These are phyloP conservation scores for Gasterosteus nipponicus DNA, from an alignment of 2,113 vertebrate species.

Conservation along the genomic window DNA sequence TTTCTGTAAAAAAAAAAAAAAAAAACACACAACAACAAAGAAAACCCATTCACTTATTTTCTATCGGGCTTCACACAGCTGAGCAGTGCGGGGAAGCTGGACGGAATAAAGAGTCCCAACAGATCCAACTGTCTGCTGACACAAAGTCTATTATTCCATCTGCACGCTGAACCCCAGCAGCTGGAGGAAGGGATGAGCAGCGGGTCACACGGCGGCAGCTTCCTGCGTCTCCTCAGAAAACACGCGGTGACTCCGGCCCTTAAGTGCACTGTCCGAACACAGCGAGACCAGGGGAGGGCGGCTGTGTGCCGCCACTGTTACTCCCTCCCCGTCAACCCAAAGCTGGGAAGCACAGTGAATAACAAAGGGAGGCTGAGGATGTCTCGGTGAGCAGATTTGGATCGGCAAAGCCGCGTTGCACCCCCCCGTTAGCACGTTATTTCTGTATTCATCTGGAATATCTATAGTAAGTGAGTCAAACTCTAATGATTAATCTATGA, in stretches of 20 bases:
- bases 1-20: slow-evolving; percentile 31
- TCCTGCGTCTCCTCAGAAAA: slow-evolving; percentile 23
- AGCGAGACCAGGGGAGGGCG: slow-evolving; percentile 16
- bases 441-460: not conserved
- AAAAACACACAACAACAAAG: not conserved
- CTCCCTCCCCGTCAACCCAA: slow-evolving; percentile 9
- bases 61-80: slow-evolving; percentile 11
- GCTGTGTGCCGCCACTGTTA: slow-evolving; percentile 34
- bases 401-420: not conserved
- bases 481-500: not conserved
- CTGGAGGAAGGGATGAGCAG: slow-evolving; percentile 20
- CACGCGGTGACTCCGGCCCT: slow-evolving; percentile 8
- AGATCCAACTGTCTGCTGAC: slow-evolving; percentile 60
- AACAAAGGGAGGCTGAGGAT: slow-evolving; percentile 32
- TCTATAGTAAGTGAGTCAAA: not conserved
- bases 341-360: slow-evolving; percentile 36
- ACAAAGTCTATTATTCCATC: slow-evolving; percentile 50
- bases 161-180: slow-evolving; percentile 7
- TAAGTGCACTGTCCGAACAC: slow-evolving; percentile 32
- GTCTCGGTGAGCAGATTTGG: slow-evolving; percentile 5
- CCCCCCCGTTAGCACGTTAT: no score
- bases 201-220: slow-evolving; percentile 31
- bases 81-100: slow-evolving; percentile 32
- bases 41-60: slow-evolving; percentile 22
- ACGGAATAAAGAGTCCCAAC: slow-evolving; percentile 53